Evolutionary conservation across 2,797 vertebrate genomes (phyloP).

Genomic region (Molossus molossus): DNA sequence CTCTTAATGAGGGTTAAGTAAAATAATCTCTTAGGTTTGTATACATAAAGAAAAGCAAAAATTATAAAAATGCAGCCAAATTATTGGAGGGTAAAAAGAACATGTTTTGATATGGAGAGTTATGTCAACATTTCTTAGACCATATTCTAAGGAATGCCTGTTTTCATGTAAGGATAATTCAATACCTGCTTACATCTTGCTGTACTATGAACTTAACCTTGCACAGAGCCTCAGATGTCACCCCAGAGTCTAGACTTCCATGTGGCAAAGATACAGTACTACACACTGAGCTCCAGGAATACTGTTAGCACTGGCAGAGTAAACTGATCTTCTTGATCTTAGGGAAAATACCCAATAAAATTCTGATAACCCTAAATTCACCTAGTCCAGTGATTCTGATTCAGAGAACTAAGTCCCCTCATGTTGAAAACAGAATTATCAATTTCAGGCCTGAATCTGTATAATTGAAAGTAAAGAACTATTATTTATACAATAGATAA

Average conservation of each 20-base stretch:
- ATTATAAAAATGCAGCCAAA: not conserved
- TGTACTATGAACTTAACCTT: not conserved
- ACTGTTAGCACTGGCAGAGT: not conserved
- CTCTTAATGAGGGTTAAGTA: not conserved
- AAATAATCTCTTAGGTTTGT: not conserved
- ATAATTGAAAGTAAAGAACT: not conserved
- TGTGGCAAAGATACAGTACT: not conserved
- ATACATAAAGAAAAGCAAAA: not conserved
- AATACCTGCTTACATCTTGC: not conserved
- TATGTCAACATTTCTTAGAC: not conserved
- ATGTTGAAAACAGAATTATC: accelerated
- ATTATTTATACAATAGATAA: not conserved
- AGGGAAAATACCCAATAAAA: not conserved
- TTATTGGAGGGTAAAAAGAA: not conserved
- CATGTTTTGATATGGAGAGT: not conserved
- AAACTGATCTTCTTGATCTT: not conserved
- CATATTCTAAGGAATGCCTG: not conserved
- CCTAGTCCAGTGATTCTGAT: not conserved
- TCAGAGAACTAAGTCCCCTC: not conserved
- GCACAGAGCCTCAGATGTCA: not conserved
- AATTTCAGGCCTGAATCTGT: not conserved
- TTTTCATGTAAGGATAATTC: not conserved
- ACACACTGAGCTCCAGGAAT: not conserved
- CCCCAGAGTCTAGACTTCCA: not conserved
- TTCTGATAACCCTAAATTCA: not conserved